Conservation (phyloP, 2,888 invertebrate genomes). For the Sinelater perroti region DNA sequence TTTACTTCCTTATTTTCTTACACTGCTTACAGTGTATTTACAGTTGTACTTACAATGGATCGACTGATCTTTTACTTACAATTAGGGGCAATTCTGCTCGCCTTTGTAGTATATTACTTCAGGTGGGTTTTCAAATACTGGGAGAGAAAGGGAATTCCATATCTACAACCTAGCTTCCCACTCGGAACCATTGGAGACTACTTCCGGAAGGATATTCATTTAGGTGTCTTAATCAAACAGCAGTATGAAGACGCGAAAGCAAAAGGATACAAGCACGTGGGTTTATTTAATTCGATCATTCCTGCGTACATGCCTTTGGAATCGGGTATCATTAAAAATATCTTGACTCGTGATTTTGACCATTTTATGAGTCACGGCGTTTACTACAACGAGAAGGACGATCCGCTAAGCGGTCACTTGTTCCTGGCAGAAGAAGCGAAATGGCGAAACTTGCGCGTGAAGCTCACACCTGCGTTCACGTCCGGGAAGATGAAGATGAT, state of each 20-base stretch:
- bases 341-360: conserved; percentile 67
- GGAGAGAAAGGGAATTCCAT: conserved; percentile 18
- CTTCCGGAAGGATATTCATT: neutral
- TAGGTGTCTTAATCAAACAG: neutral
- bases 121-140: conserved; percentile 25
- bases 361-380: conserved; percentile 69
- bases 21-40: no score
- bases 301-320: conserved; percentile 31
- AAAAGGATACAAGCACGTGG: conserved; percentile 20
- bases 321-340: conserved; percentile 47
- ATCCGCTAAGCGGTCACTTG: conserved; percentile 66
- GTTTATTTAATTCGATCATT: conserved; percentile 16
- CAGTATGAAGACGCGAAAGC: conserved; percentile 21
- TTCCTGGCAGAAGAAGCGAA: conserved; percentile 64
- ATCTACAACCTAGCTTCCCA: conserved; percentile 16
- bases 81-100: no score
- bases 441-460: conserved; percentile 69
- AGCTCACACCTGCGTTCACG: conserved; percentile 65
- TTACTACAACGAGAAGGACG: conserved; percentile 53
- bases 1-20: no score
- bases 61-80: no score
- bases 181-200: conserved; percentile 25
- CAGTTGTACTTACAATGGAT: no score
- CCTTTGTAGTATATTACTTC: conserved; percentile 2
- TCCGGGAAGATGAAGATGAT: conserved; percentile 68